Percentiles rank a stretch among this genome's conserved stretches.
phyloP scores from a whole-genome alignment of 2,113 vertebrate genomes.

The Ramphastos sulfuratus region DNA sequence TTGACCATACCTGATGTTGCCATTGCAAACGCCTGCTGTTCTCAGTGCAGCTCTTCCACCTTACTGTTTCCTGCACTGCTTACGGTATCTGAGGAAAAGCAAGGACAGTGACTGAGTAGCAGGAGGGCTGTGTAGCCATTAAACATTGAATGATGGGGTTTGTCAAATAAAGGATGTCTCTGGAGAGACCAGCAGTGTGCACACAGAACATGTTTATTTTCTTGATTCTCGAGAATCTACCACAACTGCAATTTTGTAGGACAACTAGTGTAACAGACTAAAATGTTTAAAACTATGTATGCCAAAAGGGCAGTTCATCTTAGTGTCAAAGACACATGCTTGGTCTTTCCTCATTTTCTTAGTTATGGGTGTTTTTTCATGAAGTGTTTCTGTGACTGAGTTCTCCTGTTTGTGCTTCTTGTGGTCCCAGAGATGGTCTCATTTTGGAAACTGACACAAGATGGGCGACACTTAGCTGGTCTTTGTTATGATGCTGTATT shows the following conservation, averaged over 20 bases:
- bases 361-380: not conserved
- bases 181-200: not conserved
- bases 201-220: not conserved
- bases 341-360: not conserved
- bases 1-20: not conserved
- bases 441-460: not conserved
- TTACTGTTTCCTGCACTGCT: not conserved
- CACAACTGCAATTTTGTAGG: not conserved
- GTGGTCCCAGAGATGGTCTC: not conserved
- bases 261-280: not conserved
- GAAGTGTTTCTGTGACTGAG: not conserved
- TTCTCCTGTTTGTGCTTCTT: not conserved
- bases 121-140: not conserved
- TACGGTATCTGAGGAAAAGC: not conserved
- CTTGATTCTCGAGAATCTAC: not conserved
- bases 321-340: not conserved
- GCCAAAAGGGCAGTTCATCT: not conserved
- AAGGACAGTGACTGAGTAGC: not conserved
- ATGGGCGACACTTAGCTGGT: not conserved
- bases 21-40: not conserved
- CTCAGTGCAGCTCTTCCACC: not conserved
- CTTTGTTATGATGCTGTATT: not conserved
- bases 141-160: not conserved
- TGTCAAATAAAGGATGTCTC: not conserved
- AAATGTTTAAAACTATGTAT: not conserved